Evolutionary conservation across 2,888 invertebrate genomes (phyloP).

Genomic region (Patella caerulea): DNA sequence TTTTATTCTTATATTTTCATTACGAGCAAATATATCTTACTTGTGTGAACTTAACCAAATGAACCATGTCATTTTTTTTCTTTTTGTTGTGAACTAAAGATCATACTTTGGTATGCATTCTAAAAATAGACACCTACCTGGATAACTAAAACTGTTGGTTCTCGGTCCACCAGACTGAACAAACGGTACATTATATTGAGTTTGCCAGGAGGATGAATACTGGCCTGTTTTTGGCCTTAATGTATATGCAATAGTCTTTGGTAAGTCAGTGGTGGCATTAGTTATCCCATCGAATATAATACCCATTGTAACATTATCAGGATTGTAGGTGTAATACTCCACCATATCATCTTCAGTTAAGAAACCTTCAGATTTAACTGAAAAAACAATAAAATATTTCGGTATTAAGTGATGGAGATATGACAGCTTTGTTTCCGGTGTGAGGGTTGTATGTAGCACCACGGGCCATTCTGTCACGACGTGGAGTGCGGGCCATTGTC

Average conservation of each 20-base stretch:
- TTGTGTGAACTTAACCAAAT: too few species aligned
- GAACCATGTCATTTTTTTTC: too few species aligned
- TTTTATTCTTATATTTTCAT: too few species aligned
- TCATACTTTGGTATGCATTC: too few species aligned
- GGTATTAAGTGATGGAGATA: background rate
- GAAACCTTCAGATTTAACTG: conserved; percentile 54
- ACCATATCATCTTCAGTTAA: conserved; percentile 65
- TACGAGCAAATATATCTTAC: too few species aligned
- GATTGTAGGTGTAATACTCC: conserved; percentile 37
- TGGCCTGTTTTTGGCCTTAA: conserved; percentile 39
- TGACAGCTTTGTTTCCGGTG: too few species aligned
- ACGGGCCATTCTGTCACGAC: too few species aligned
- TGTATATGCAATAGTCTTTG: conserved; percentile 32
- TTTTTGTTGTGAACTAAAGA: too few species aligned
- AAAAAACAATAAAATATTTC: background rate
- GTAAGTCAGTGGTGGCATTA: conserved; percentile 20
- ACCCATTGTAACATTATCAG: conserved; percentile 18
- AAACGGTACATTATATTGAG: conserved; percentile 37
- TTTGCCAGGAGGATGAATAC: conserved; percentile 36
- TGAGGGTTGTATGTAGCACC: too few species aligned
- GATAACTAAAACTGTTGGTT: background rate
- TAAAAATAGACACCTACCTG: too few species aligned
- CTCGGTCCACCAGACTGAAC: conserved; percentile 40
- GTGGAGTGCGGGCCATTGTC: too few species aligned
- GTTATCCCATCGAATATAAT: conserved; percentile 40